A percentile compares a stretch with the other conserved stretches of the same genome.
Conservation (phyloP, 2,797 vertebrate genomes). For the Euphonia xanthogaster region DNA sequence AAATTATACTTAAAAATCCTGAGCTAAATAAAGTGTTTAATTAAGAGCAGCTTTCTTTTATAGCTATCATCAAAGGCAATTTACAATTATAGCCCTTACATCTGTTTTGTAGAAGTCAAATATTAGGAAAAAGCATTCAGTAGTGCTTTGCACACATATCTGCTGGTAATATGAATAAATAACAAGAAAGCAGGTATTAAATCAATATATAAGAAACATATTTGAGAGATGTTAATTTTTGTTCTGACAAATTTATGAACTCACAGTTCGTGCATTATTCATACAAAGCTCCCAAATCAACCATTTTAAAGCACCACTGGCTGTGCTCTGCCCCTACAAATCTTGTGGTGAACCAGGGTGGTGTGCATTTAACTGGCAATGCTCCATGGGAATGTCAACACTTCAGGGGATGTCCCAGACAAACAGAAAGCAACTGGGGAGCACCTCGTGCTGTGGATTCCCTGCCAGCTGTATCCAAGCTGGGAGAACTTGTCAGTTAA, state of each 20-base stretch:
- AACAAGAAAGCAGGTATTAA: not conserved
- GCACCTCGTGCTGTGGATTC: not conserved
- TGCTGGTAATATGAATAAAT: not conserved
- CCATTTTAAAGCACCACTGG: not conserved
- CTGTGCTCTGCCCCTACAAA: not conserved
- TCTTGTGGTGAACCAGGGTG: not conserved
- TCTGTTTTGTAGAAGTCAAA: not conserved
- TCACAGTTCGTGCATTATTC: not conserved
- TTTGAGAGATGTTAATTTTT: not conserved
- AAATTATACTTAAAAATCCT: not conserved
- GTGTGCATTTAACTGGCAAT: not conserved
- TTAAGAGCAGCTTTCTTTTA: not conserved
- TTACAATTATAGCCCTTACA: not conserved
- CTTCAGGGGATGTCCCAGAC: not conserved
- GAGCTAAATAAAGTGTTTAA: not conserved
- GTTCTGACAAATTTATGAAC: not conserved
- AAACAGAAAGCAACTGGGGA: not conserved
- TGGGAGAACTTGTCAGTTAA: not conserved
- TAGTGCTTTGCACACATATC: not conserved
- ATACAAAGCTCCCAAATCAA: not conserved
- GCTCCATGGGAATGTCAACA: not conserved
- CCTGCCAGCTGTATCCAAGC: not conserved
- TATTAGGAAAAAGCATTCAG: not conserved
- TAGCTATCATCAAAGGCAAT: not conserved
- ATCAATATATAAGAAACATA: not conserved